Conservation (phyloP, 2,113 vertebrate species). For the Alethe castanea region DNA sequence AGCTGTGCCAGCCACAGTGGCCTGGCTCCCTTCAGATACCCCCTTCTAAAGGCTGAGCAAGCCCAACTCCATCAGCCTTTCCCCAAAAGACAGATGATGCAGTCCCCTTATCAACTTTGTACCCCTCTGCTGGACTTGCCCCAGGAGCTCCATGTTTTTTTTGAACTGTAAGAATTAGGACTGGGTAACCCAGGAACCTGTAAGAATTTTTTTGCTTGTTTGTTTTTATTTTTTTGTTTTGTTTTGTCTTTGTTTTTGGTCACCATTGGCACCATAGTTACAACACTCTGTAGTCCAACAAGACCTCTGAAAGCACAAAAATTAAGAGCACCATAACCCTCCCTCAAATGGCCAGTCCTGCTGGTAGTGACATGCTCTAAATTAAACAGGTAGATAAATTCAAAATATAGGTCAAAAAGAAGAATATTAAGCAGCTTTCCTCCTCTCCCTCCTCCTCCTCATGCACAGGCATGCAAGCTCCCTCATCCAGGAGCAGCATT, state of each 20-base stretch:
- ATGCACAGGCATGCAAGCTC: background rate
- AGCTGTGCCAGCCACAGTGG: background rate
- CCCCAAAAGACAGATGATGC: background rate
- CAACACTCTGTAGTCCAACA: background rate
- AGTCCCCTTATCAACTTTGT: background rate
- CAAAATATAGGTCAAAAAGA: constrained; percentile 24
- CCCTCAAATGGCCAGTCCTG: background rate
- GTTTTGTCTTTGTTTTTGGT: background rate
- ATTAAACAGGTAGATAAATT: background rate
- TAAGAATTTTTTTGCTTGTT: background rate
- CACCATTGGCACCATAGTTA: background rate
- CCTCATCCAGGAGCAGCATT: constrained; percentile 34
- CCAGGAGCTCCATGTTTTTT: background rate
- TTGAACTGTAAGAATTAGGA: background rate
- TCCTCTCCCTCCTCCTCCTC: background rate
- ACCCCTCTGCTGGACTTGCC: background rate
- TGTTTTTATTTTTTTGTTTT: no score
- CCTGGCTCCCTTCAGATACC: background rate
- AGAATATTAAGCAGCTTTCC: constrained; percentile 21
- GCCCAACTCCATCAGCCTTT: background rate
- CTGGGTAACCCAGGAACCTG: background rate
- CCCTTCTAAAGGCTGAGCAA: background rate
- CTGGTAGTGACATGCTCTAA: background rate
- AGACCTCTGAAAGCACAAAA: background rate
- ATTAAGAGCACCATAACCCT: background rate